phyloP scores from a whole-genome alignment of 2,888 invertebrate genomes.

The Trachelus tabidus region DNA sequence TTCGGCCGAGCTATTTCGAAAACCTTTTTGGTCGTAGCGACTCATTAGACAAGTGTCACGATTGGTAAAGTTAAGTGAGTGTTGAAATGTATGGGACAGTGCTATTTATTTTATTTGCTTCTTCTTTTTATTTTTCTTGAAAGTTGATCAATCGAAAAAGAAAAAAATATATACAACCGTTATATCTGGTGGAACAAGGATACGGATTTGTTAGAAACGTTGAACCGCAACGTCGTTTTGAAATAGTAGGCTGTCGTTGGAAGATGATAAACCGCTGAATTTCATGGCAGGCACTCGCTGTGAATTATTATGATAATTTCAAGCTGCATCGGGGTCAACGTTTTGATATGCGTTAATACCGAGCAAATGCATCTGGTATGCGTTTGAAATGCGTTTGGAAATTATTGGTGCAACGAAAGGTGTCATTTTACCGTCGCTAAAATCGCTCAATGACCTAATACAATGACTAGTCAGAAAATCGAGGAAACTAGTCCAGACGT shows the following conservation, averaged over 20 bases:
- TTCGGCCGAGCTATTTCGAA: slow-evolving; percentile 7
- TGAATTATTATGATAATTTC: background rate
- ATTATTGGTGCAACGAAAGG: background rate
- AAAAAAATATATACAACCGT: no score
- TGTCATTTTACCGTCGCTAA: background rate
- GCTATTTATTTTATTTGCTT: no score
- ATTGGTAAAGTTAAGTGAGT: slow-evolving; percentile 14
- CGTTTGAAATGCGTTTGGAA: background rate
- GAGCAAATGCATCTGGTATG: background rate
- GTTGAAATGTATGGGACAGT: background rate
- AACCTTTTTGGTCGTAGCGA: slow-evolving; percentile 2
- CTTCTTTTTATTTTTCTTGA: background rate
- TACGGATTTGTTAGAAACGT: background rate
- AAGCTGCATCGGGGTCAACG: background rate
- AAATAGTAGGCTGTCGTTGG: background rate
- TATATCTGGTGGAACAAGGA: background rate
- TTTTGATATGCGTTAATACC: background rate
- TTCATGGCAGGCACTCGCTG: background rate
- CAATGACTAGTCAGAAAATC: background rate
- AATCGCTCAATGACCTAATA: background rate
- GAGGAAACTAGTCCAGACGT: background rate
- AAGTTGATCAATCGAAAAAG: background rate
- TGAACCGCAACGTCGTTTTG: background rate
- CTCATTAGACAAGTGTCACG: slow-evolving; percentile 6
- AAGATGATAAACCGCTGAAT: background rate